Conservation (phyloP, 1,140 invertebrate genomes). For the Geopemphigus sp. region DNA sequence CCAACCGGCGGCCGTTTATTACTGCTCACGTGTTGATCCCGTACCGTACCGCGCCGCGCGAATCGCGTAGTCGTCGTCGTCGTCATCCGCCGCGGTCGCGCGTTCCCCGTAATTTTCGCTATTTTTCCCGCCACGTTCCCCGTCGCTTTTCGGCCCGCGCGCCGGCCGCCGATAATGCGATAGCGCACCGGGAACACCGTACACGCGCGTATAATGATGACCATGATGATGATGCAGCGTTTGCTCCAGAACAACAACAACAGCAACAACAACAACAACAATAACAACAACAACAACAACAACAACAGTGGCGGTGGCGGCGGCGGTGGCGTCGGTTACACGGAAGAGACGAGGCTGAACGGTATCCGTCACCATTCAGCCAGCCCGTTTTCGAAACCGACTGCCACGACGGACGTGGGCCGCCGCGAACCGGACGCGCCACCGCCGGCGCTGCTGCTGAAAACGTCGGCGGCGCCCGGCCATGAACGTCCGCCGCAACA, state of each 20-base stretch:
- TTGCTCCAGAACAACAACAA: slow-evolving; percentile 50
- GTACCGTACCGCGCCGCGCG: background rate
- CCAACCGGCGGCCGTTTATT: background rate
- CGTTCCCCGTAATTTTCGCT: background rate
- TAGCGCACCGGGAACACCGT: too few relatives aligned
- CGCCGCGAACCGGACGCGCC: background rate
- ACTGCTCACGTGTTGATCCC: slow-evolving; percentile 35
- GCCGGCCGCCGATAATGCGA: background rate
- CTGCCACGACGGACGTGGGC: background rate
- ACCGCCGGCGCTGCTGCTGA: background rate
- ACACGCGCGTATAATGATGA: slow-evolving; percentile 51
- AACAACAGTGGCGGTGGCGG: slow-evolving; percentile 32
- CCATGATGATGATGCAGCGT: slow-evolving; percentile 53
- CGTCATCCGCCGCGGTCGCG: background rate
- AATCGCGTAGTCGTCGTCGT: slow-evolving; percentile 2
- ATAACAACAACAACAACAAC: slow-evolving; percentile 42
- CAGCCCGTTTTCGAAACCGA: slow-evolving; percentile 22
- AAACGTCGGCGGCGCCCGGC: too few relatives aligned
- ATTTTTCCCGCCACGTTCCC: background rate
- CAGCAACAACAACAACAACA: slow-evolving; percentile 40
- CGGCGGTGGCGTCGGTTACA: slow-evolving; percentile 22
- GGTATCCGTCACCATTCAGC: slow-evolving; percentile 45
- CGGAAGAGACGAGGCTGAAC: slow-evolving; percentile 28
- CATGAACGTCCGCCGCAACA: background rate
- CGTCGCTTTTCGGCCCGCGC: too few relatives aligned